Percentiles rank a stretch among this genome's conserved stretches.
phyloP scores from a whole-genome alignment of 1,140 invertebrate species.

The Bombus consobrinus region DNA sequence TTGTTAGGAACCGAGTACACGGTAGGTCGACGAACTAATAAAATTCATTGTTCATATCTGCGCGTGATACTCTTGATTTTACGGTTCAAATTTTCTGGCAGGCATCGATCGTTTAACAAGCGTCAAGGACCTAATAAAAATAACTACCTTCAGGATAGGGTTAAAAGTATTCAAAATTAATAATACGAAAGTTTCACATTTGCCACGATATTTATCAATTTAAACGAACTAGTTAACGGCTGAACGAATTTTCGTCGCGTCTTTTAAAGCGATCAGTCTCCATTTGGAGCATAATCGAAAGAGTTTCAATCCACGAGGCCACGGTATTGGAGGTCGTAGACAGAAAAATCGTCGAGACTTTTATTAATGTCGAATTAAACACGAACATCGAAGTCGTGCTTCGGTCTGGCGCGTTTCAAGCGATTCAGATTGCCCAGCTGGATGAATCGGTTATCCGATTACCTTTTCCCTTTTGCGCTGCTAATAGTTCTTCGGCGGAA shows the following conservation, averaged over 20 bases:
- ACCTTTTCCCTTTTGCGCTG: neutral
- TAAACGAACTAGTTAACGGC: no score
- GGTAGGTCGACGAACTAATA: neutral
- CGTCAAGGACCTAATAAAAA: neutral
- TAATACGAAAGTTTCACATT: neutral
- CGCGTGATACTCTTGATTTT: neutral
- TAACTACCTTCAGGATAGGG: no score
- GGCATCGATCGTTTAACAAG: neutral
- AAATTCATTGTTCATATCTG: conserved; percentile 14
- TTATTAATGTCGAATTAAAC: conserved; percentile 30
- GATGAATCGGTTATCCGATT: conserved; percentile 25
- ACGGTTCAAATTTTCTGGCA: neutral
- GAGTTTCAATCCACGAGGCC: neutral
- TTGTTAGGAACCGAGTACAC: neutral
- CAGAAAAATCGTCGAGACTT: neutral
- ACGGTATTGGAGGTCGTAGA: neutral
- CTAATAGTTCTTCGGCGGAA: conserved; percentile 11
- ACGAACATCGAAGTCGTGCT: neutral
- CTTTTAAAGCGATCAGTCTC: neutral
- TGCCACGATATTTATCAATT: neutral
- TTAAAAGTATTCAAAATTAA: neutral
- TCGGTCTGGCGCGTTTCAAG: neutral
- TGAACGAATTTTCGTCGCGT: neutral
- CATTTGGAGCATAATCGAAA: neutral
- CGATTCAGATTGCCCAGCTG: conserved; percentile 2